These are phyloP conservation scores for Portunus trituberculatus DNA, from an alignment of 1,140 invertebrate species.

Conservation along the genomic window DNA sequence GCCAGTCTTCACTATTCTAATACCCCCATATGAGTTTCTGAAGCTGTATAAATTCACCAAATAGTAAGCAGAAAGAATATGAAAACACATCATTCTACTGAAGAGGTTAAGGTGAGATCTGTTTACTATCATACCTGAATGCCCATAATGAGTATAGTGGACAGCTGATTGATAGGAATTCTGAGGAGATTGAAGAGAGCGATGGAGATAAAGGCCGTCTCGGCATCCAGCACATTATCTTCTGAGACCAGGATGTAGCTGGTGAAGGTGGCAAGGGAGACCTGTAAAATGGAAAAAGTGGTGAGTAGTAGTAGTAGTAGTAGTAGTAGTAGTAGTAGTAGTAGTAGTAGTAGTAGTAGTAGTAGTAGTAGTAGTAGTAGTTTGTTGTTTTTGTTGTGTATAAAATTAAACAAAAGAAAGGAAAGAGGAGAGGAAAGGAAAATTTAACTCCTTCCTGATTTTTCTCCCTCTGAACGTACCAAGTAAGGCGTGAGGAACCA, in stretches of 20 bases:
- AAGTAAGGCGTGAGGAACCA: conserved; percentile 54
- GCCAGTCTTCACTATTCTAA: no score
- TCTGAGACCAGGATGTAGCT: conserved; percentile 42
- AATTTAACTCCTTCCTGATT: neutral
- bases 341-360: neutral
- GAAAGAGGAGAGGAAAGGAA: no score
- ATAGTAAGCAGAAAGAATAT: no score
- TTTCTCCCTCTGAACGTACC: neutral
- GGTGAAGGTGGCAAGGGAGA: conserved; percentile 47
- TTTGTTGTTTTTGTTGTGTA: neutral
- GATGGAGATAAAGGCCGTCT: conserved; percentile 83
- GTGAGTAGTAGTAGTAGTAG: neutral
- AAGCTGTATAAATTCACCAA: no score
- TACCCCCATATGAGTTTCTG: no score
- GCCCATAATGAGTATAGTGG: conserved; percentile 80
- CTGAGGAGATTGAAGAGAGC: conserved; percentile 83
- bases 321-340: neutral
- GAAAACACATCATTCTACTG: no score
- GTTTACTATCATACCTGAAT: conserved; percentile 69
- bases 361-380: conserved; percentile 20
- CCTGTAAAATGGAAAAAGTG: conserved; percentile 13
- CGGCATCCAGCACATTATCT: conserved; percentile 77
- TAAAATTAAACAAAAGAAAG: no score
- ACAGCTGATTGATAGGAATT: conserved; percentile 82
- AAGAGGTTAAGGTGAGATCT: no score